Evolutionary conservation across 1,140 invertebrate species (phyloP), one percentile per base, ranked within the genome.

Genomic region (Calosoma granatense): DNA sequence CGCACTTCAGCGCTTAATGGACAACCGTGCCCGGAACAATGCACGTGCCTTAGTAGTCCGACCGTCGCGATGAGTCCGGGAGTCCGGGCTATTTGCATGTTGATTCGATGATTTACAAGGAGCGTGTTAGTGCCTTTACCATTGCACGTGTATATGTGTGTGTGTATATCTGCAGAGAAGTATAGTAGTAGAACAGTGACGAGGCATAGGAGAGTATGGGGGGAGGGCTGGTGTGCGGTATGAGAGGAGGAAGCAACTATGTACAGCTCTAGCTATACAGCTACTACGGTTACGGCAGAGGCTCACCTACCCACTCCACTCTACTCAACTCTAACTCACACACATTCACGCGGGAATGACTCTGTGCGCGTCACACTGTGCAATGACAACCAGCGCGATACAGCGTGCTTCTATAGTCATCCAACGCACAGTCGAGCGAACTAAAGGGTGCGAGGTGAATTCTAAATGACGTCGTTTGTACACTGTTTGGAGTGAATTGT

Each of bases 91-190:
- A 47, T 47, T 47, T 47, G 41, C 41, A 47, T 47, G 41, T 47
- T 47, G 41, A 47, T 47, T 47, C 15, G 41, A 47, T 47, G 41
- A 47, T 47, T 47, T 47, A 47, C 41, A 47, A 47, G 41, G 17
- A 47, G 41, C 41, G 26, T 9, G 26, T n/a, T 36, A 36, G 26
- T n/a, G 26, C 26, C 26, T 36, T 36, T 6, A 36, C 26, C 6
- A 36, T 9, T 36, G n/a, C 26, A 36, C 26, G 26, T 36, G 6
- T 36, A 36, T 36, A 36, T 36, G 26, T 36, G n/a, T 36, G 26
- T 36, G n/a, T 36, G 26, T 36, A 36, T 36, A n/a, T 36, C 26
- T 36, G 26, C n/a, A 36, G 6, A n/a, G 6, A 36, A 6, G 26
- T 9, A n/a, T 36, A n/a, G 26, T 9, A 36, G 6, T 36, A n/a